phyloP scores from a whole-genome alignment of 2,113 vertebrate species.

The Mungos mungo region DNA sequence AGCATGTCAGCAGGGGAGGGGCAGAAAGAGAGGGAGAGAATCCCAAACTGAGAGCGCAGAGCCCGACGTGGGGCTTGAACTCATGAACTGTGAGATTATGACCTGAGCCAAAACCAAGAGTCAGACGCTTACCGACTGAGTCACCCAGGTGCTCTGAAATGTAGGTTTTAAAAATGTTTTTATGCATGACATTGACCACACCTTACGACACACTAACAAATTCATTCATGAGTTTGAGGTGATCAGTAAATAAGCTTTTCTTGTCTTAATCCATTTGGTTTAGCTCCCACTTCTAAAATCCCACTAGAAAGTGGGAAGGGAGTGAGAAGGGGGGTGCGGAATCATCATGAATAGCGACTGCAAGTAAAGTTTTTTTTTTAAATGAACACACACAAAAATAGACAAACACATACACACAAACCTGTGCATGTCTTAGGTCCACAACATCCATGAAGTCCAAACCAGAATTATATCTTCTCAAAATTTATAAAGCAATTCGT shows the following conservation, averaged over 20 bases:
- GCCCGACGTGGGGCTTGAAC: too few relatives aligned
- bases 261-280: neutral
- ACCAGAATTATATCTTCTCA: neutral
- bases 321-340: too few relatives aligned
- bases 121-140: too few relatives aligned
- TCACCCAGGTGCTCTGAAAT: neutral
- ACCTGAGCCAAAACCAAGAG: too few relatives aligned
- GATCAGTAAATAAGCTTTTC: conserved; percentile 1
- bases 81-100: neutral
- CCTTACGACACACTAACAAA: neutral
- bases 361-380: neutral
- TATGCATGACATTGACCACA: neutral
- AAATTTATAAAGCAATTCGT: neutral
- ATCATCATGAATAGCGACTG: neutral
- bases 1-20: too few relatives aligned
- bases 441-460: neutral
- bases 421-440: neutral
- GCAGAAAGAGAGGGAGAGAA: too few relatives aligned
- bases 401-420: neutral
- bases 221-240: neutral
- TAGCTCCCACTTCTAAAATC: neutral
- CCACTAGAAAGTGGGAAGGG: neutral
- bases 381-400: neutral
- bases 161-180: neutral
- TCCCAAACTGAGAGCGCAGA: too few relatives aligned